Base-by-base conservation (phyloP, 2,888 invertebrate species). In the Leptura quadrifasciata region DNA sequence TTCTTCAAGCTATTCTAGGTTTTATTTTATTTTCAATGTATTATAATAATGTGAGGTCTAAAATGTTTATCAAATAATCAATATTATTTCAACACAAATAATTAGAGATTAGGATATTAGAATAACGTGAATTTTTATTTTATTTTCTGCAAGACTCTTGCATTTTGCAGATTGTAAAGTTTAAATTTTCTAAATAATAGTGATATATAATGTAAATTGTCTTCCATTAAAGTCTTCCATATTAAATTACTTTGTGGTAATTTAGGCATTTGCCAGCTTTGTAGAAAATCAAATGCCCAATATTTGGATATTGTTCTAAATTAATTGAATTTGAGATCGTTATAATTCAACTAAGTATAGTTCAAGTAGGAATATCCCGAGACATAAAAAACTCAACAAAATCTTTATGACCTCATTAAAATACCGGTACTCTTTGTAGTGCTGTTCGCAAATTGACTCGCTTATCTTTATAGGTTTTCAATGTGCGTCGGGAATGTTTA, bases 181-280 rank as follows among this genome's bases (percentile, higher is more conserved):
- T 67, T 65, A 55, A 65, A 1, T 21, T 31, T 27, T 15, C 12
- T 2, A n/a, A 55, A 67, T 55, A 55, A 67, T 55, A 64, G 57
- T 65, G 68, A 63, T 64, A 76, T 60, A 57, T 64, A 6, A 64
- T 31, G 39, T 15, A 54, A 73, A 64, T 47, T 39, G 77, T 77
- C 81, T 81, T 81, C 81, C 81, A 77, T 72, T 68, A 68, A 78
- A 61, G 81, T 81, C 81, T 81, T 81, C 81, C 81, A 75, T 54
- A 21, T 21, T 24, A 60, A 4, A 71, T 39, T 52, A 71, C 18
- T 2, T 47, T 18, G 8, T 52, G 17, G 39, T 39, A 39, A 39
- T 39, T 12, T 39, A 39, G 10, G 39, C 39, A 39, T 15, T 15
- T 6, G 3, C 15, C 2, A 39, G 39, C 39, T 39, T 39, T 15